These are phyloP conservation scores for Hydriomena furcata DNA, from an alignment of 2,888 invertebrate genomes.

Conservation along the genomic window DNA sequence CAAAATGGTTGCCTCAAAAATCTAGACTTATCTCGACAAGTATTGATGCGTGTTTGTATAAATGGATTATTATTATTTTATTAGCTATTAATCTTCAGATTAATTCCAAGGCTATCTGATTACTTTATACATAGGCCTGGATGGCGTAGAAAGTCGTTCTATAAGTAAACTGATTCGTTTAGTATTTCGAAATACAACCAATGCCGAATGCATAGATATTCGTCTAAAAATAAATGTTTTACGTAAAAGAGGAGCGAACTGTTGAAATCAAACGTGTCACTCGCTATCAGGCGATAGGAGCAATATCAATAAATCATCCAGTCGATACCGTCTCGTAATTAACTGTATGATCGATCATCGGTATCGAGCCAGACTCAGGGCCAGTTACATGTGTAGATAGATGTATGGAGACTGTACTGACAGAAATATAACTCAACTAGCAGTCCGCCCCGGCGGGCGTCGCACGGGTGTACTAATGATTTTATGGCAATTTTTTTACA, in stretches of 20 bases:
- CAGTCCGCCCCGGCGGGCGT: too few relatives aligned
- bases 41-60: slow-evolving; percentile 42
- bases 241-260: slow-evolving; percentile 11
- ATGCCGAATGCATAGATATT: neutral
- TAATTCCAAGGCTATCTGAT: slow-evolving; percentile 43
- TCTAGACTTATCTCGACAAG: slow-evolving; percentile 34
- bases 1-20: slow-evolving; percentile 2
- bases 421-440: neutral
- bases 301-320: slow-evolving; percentile 79
- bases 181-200: too few relatives aligned
- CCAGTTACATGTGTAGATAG: slow-evolving; percentile 8
- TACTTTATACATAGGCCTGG: slow-evolving; percentile 18
- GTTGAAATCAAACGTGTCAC: slow-evolving; percentile 34
- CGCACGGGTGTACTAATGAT: too few relatives aligned
- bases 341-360: slow-evolving; percentile 71
- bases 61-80: too few relatives aligned
- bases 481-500: too few relatives aligned
- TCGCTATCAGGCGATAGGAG: slow-evolving; percentile 51
- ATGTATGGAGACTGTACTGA: slow-evolving; percentile 2
- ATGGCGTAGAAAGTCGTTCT: neutral
- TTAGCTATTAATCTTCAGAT: slow-evolving; percentile 47
- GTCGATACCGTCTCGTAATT: slow-evolving; percentile 69
- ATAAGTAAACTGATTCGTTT: too few relatives aligned
- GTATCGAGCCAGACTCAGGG: slow-evolving; percentile 35
- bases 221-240: slow-evolving; percentile 7